Conservation (phyloP, 1,140 invertebrate genomes). For the Aphaenogaster floridana region DNA sequence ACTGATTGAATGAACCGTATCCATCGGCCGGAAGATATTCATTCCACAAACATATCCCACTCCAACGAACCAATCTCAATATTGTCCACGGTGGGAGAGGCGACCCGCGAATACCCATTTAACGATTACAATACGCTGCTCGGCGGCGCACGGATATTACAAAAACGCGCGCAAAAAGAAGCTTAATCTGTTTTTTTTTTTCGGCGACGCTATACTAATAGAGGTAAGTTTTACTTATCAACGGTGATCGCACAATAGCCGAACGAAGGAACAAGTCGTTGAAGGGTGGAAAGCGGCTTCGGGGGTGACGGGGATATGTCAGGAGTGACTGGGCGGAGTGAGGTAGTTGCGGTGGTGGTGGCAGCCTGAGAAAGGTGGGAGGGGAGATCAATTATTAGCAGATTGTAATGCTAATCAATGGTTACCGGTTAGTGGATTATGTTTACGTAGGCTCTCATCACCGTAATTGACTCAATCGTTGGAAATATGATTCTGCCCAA, state of each 20-base stretch:
- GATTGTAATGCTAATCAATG: conserved; percentile 87
- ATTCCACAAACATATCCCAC: conserved; percentile 81
- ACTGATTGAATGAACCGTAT: conserved; percentile 82
- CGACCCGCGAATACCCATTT: conserved; percentile 75
- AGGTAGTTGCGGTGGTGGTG: not conserved
- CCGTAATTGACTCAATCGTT: conserved; percentile 83
- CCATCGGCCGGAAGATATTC: conserved; percentile 83
- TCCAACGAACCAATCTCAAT: conserved; percentile 58
- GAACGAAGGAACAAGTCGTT: conserved; percentile 38
- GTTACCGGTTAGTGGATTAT: conserved; percentile 83
- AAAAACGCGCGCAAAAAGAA: conserved; percentile 62
- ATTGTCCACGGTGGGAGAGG: conserved; percentile 61
- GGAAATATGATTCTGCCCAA: conserved; percentile 72
- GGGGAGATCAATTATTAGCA: conserved; percentile 81
- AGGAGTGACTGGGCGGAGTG: not conserved
- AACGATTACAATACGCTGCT: conserved; percentile 71
- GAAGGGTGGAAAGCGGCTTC: not conserved
- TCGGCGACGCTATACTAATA: not conserved
- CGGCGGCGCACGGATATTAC: conserved; percentile 56
- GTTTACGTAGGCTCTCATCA: conserved; percentile 85
- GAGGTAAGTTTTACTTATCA: conserved; percentile 36
- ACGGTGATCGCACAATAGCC: not conserved
- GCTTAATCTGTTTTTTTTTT: conserved; percentile 54
- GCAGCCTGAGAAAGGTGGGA: not conserved
- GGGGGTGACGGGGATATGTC: not conserved